A percentile compares a stretch with the other conserved stretches of the same genome.
Conservation (phyloP, 2,113 vertebrate species). For the Lynx canadensis region DNA sequence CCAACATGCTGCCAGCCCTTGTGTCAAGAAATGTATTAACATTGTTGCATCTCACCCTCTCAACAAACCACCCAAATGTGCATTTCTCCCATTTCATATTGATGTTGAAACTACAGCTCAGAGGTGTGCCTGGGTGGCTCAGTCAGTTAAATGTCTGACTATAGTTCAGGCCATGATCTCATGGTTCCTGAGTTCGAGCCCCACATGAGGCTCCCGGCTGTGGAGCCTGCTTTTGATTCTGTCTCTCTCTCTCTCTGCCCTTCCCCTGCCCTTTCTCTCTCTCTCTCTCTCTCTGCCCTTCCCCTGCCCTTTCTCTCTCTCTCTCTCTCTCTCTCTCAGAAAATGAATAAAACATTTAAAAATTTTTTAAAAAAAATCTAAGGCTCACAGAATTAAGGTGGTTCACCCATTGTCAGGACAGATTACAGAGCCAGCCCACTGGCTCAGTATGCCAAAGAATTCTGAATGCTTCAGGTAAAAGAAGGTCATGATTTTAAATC, state of each 20-base stretch:
- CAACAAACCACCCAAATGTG: not conserved
- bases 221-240: too few relatives aligned
- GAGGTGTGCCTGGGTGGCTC: not conserved
- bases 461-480: not conserved
- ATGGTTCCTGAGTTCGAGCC: too few relatives aligned
- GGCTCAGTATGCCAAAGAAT: not conserved
- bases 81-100: not conserved
- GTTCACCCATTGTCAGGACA: not conserved
- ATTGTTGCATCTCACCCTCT: not conserved
- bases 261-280: too few relatives aligned
- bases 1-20: not conserved
- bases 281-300: too few relatives aligned
- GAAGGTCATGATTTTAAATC: slow-evolving; percentile 24
- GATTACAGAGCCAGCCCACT: not conserved
- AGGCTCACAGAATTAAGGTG: not conserved
- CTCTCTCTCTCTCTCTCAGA: too few relatives aligned
- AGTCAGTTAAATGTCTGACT: too few relatives aligned
- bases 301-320: too few relatives aligned
- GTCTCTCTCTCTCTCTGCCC: too few relatives aligned
- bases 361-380: not conserved
- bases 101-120: not conserved
- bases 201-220: too few relatives aligned
- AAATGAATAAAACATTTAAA: too few relatives aligned
- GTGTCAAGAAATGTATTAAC: not conserved
- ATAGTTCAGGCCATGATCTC: too few relatives aligned